A percentile compares a stretch with the other conserved stretches of the same genome.
Evolutionary conservation across 2,113 vertebrate genomes (phyloP).

Genomic region (Emydura subglobosa): DNA sequence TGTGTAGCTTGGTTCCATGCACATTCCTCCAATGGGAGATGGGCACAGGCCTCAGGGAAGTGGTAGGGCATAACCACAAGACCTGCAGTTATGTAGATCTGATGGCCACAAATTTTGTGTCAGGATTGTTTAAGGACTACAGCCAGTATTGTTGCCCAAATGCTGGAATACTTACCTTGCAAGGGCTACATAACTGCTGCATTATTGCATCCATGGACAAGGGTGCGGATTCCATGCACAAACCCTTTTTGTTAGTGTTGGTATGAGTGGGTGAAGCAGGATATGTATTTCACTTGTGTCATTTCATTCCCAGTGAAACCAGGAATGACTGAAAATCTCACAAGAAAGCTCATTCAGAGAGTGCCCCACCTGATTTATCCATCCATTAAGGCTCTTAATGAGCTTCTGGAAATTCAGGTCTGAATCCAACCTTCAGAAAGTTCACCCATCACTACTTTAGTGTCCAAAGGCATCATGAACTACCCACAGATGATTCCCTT

Average conservation of each 20-base stretch:
- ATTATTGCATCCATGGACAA: neutral
- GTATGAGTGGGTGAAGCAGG: neutral
- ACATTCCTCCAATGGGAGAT: neutral
- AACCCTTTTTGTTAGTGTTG: neutral
- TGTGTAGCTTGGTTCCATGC: constrained; percentile 6
- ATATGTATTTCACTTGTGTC: neutral
- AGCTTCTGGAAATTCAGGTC: neutral
- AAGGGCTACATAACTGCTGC: neutral
- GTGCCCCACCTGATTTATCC: neutral
- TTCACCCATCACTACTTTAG: neutral
- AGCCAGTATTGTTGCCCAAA: neutral
- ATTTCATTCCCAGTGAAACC: neutral
- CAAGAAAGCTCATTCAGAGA: neutral
- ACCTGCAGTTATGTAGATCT: neutral
- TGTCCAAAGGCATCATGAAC: neutral
- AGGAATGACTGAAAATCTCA: neutral
- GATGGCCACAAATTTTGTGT: accelerated
- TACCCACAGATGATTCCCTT: neutral
- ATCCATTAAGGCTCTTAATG: neutral
- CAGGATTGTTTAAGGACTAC: neutral
- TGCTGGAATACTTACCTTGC: too few relatives aligned
- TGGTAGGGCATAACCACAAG: neutral
- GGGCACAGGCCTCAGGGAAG: neutral
- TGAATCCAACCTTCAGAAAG: neutral
- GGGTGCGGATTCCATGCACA: neutral